Evolutionary conservation across 1,140 invertebrate species (phyloP).

Genomic region (Microplitis demolitor): DNA sequence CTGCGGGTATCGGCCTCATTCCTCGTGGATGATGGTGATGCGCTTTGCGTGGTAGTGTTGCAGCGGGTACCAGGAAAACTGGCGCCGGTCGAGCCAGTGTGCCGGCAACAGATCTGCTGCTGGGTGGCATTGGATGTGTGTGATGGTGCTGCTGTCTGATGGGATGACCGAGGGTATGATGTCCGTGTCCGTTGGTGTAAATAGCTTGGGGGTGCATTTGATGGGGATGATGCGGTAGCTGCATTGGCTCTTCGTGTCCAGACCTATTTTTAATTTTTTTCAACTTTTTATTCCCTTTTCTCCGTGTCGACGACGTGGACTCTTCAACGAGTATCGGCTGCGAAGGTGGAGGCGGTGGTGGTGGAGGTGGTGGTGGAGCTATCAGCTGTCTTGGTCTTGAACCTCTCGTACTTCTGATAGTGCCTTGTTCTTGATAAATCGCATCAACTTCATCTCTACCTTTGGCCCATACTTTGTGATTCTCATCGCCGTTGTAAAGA

Average conservation of each 20-base stretch:
- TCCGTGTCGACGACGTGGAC: slow-evolving; percentile 43
- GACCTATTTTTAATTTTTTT: slow-evolving; percentile 55
- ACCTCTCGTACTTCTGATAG: slow-evolving; percentile 76
- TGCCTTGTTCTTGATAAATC: slow-evolving; percentile 74
- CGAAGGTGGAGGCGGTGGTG: slow-evolving; percentile 65
- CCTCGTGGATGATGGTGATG: slow-evolving; percentile 57
- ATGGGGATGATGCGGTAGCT: slow-evolving; percentile 42
- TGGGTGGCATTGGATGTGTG: slow-evolving; percentile 57
- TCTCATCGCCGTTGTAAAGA: slow-evolving; percentile 87
- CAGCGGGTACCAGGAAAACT: slow-evolving; percentile 64
- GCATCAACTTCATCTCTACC: slow-evolving; percentile 74
- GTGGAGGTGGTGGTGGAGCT: slow-evolving; percentile 78
- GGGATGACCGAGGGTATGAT: slow-evolving; percentile 60
- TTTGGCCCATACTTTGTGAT: slow-evolving; percentile 90
- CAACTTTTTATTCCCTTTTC: slow-evolving; percentile 59
- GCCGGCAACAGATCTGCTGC: slow-evolving; percentile 59
- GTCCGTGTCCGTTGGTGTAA: slow-evolving; percentile 52
- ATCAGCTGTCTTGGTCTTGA: slow-evolving; percentile 79
- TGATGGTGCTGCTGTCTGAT: slow-evolving; percentile 59
- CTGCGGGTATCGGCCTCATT: slow-evolving; percentile 54
- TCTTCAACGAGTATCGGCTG: slow-evolving; percentile 55
- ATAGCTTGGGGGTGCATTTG: slow-evolving; percentile 48
- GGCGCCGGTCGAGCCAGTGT: slow-evolving; percentile 60
- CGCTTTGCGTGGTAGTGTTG: slow-evolving; percentile 62
- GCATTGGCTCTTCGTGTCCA: slow-evolving; percentile 47